phyloP scores from a whole-genome alignment of 2,113 vertebrate species.

The Mionectes macconnelli region DNA sequence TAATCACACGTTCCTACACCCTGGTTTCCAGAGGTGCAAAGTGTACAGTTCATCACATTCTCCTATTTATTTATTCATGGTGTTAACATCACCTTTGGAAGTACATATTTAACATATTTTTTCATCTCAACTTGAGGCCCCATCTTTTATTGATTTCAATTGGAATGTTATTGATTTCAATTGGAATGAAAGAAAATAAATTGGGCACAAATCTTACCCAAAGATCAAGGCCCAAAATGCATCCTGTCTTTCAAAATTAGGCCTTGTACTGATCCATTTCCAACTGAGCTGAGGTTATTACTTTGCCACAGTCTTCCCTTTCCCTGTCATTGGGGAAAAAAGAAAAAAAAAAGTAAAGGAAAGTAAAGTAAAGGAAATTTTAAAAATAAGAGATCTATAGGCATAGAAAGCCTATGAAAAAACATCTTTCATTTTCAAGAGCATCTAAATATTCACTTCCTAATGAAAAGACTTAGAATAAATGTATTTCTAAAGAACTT shows the following conservation, averaged over 20 bases:
- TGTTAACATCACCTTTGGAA: background rate
- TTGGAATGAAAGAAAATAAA: slow-evolving; percentile 10
- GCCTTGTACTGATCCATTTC: background rate
- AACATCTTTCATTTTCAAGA: background rate
- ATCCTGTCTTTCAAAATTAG: background rate
- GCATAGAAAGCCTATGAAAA: background rate
- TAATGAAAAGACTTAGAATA: background rate
- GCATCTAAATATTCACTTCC: background rate
- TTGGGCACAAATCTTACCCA: background rate
- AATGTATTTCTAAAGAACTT: background rate
- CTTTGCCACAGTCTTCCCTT: background rate
- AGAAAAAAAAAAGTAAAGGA: background rate
- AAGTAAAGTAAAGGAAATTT: background rate
- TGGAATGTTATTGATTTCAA: background rate
- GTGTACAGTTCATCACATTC: background rate
- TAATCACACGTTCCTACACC: background rate
- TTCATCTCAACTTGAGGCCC: background rate
- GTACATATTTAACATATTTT: background rate
- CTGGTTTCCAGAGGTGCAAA: background rate
- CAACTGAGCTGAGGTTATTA: background rate
- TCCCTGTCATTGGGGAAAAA: background rate
- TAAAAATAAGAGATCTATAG: background rate
- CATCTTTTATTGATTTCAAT: background rate
- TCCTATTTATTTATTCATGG: background rate
- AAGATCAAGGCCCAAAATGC: background rate